Evolutionary conservation across 2,888 invertebrate species (phyloP).

Genomic region (Eurytoma californica): DNA sequence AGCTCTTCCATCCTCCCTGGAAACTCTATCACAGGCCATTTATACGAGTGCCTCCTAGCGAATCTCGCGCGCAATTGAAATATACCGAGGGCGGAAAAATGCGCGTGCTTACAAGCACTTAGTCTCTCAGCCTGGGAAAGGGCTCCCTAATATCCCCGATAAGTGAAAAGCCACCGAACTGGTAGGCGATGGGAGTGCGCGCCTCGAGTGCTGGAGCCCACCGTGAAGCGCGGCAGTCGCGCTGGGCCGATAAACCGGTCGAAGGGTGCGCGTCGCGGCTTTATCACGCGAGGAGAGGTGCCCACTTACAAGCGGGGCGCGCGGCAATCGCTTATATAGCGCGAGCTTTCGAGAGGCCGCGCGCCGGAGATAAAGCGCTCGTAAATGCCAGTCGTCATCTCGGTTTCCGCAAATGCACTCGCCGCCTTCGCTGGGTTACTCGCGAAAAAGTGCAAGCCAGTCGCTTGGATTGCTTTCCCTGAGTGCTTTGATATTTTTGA

Average conservation of each 20-base stretch:
- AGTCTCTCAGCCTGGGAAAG: not conserved
- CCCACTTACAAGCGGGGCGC: slow-evolving; percentile 23
- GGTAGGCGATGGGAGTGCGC: slow-evolving; percentile 18
- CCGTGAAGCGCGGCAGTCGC: not conserved
- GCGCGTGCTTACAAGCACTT: slow-evolving; percentile 31
- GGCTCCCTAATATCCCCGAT: slow-evolving; percentile 14
- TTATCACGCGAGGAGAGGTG: not conserved
- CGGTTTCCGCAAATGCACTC: too few species aligned
- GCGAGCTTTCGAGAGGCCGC: not conserved
- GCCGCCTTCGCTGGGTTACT: too few species aligned
- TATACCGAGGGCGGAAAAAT: slow-evolving; percentile 13
- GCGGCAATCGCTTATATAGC: slow-evolving; percentile 23
- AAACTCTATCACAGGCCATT: too few species aligned
- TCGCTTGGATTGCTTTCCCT: too few species aligned
- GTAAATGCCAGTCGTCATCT: slow-evolving; percentile 5
- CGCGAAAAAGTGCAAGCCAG: too few species aligned
- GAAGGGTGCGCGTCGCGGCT: slow-evolving; percentile 25
- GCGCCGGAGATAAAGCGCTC: slow-evolving; percentile 17
- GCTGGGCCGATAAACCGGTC: slow-evolving; percentile 15
- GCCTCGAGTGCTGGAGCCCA: not conserved
- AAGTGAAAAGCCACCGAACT: not conserved
- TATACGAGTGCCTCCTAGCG: not conserved
- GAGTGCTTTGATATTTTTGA: too few species aligned
- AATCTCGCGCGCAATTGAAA: not conserved
- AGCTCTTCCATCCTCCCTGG: too few species aligned